Conservation (phyloP, 2,888 invertebrate genomes). For the Idaea aversata region DNA sequence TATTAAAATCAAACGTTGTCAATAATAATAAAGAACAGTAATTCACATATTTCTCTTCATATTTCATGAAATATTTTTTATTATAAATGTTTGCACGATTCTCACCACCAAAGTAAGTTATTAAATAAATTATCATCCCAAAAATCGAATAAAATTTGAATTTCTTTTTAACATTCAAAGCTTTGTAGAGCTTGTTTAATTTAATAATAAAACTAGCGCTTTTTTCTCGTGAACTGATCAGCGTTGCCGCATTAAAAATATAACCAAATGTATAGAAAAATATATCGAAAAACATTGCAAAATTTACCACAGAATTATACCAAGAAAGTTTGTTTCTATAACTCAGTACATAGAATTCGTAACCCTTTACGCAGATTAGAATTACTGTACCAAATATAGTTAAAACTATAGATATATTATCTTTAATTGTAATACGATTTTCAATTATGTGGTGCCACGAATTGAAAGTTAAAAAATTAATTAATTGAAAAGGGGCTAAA, state of each 20-base stretch:
- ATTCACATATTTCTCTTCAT: neutral
- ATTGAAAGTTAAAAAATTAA: neutral
- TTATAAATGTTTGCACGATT: neutral
- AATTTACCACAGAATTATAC: neutral
- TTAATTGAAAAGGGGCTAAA: neutral
- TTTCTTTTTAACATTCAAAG: neutral
- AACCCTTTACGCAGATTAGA: neutral
- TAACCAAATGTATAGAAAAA: neutral
- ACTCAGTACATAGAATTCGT: neutral
- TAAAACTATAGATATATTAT: neutral
- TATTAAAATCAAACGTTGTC: neutral
- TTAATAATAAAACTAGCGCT: neutral
- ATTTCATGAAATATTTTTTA: neutral
- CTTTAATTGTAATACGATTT: neutral
- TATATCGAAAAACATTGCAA: neutral
- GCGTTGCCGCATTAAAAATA: neutral
- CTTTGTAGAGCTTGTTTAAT: neutral
- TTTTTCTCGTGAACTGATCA: neutral
- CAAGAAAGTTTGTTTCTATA: neutral
- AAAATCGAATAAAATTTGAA: neutral
- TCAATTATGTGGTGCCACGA: neutral
- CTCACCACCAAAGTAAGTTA: neutral
- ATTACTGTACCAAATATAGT: neutral
- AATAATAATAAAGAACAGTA: neutral
- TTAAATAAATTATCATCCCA: neutral